Percentiles rank a stretch among this genome's conserved stretches.
Conservation (phyloP, 2,113 vertebrate genomes). For the Heteronetta atricapilla region DNA sequence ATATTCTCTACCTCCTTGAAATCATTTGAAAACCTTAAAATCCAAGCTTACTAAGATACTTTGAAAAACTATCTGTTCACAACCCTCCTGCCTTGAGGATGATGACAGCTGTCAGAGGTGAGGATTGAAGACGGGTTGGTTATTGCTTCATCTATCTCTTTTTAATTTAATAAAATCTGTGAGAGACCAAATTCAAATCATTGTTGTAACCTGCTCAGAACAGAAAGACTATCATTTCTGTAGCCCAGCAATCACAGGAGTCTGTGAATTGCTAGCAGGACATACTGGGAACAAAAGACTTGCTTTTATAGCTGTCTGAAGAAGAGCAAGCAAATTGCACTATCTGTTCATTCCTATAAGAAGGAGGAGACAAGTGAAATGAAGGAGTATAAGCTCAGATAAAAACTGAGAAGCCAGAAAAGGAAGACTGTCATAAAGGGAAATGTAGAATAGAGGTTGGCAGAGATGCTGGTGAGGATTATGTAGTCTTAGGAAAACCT, state of each 20-base stretch:
- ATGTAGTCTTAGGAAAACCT: background rate
- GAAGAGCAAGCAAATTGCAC: background rate
- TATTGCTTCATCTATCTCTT: background rate
- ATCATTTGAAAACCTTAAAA: conserved; percentile 22
- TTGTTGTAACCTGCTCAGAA: background rate
- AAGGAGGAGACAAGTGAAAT: background rate
- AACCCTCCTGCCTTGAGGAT: background rate
- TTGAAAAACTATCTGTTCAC: background rate
- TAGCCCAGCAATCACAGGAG: background rate
- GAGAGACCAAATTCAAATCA: background rate
- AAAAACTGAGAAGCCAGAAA: background rate
- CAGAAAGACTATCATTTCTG: background rate
- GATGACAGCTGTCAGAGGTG: background rate
- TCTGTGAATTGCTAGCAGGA: background rate
- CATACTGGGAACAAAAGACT: background rate
- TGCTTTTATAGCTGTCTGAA: background rate
- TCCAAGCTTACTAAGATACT: background rate
- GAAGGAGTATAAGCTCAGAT: background rate
- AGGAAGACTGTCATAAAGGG: background rate
- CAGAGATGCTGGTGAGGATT: background rate
- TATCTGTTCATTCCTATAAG: background rate
- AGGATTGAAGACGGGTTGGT: background rate
- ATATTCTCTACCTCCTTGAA: background rate
- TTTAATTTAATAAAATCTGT: background rate
- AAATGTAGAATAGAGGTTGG: background rate